Conservation (phyloP, 2,113 vertebrate genomes). For the Dunckerocampus dactyliophorus region DNA sequence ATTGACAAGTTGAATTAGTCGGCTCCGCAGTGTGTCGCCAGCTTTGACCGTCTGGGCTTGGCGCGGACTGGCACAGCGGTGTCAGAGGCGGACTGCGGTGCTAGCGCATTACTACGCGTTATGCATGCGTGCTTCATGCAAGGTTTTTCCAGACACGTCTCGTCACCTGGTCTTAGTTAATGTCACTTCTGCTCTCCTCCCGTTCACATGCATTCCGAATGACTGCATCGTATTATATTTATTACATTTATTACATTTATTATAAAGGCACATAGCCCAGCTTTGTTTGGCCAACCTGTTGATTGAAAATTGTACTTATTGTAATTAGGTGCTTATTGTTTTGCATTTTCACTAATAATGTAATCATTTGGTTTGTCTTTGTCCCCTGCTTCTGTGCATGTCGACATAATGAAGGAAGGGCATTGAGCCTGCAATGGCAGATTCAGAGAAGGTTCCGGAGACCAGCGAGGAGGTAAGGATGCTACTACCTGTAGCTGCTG, state of each 20-base stretch:
- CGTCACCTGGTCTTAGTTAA: not conserved
- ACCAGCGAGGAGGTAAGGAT: conserved; percentile 70
- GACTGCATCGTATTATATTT: too few species aligned
- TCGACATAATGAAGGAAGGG: conserved; percentile 44
- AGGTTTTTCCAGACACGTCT: not conserved
- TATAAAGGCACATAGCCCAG: too few species aligned
- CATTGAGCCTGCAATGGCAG: conserved; percentile 59
- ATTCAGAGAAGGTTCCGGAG: conserved; percentile 61
- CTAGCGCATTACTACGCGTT: not conserved
- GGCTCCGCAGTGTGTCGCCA: not conserved
- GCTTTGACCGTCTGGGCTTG: not conserved
- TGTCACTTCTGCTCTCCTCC: not conserved
- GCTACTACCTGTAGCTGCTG: not conserved
- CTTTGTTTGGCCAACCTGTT: too few species aligned
- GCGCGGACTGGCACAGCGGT: not conserved
- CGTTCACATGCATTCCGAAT: too few species aligned
- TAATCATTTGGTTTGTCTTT: not conserved
- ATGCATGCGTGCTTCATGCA: not conserved
- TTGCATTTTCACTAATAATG: not conserved
- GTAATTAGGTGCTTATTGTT: not conserved
- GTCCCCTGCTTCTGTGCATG: conserved; percentile 1
- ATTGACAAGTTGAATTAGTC: conserved; percentile 8
- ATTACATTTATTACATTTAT: too few species aligned
- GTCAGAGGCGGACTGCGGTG: conserved; percentile 13
- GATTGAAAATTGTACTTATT: too few species aligned